These are phyloP conservation scores for Cottus gobio DNA, from an alignment of 2,113 vertebrate genomes.

Conservation along the genomic window DNA sequence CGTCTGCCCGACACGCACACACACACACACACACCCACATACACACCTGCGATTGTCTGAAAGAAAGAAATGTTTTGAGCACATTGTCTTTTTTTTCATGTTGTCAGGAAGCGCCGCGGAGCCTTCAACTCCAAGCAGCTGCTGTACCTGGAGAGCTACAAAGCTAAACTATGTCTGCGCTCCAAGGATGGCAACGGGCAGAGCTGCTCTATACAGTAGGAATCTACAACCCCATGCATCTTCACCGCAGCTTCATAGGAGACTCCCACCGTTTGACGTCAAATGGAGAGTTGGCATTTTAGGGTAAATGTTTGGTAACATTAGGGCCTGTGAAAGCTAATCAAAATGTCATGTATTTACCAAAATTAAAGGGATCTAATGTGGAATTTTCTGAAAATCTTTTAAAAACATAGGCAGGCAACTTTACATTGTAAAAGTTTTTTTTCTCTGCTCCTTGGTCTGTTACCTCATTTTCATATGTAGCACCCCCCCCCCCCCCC, in stretches of 20 bases:
- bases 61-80: background rate
- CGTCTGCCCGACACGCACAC: too few species aligned
- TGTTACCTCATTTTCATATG: conserved; percentile 35
- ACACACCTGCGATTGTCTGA: background rate
- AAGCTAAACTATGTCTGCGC: conserved; percentile 95
- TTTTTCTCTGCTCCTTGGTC: conserved; percentile 11
- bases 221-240: background rate
- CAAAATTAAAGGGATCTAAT: background rate
- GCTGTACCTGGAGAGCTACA: conserved; percentile 97
- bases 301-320: background rate
- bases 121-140: conserved; percentile 99
- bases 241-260: conserved; percentile 9
- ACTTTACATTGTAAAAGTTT: conserved; percentile 1
- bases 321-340: background rate
- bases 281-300: background rate
- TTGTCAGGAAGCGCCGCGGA: conserved; percentile 92
- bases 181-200: conserved; percentile 94
- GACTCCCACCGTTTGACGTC: background rate
- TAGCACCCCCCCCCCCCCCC: conserved; percentile 26
- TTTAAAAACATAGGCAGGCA: background rate
- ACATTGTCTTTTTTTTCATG: background rate
- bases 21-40: background rate
- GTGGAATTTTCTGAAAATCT: background rate
- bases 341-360: background rate
- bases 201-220: conserved; percentile 83